These are phyloP conservation scores for Pampusana beccarii DNA, from an alignment of 2,113 vertebrate species.

Conservation along the genomic window DNA sequence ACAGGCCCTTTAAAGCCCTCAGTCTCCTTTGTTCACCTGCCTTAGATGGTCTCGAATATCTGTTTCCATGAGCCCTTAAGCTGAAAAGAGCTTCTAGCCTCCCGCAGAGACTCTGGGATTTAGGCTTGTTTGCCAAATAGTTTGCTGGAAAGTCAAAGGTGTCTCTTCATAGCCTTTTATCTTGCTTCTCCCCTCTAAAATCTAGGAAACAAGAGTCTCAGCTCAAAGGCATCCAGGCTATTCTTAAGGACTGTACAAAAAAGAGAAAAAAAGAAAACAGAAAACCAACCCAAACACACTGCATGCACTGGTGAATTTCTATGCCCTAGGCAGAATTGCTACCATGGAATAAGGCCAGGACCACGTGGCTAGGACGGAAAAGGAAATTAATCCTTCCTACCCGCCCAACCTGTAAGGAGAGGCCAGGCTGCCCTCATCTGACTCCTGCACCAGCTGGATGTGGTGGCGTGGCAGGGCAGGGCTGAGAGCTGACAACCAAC, in stretches of 20 bases:
- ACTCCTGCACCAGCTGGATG: not conserved
- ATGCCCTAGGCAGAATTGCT: not conserved
- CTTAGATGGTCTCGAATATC: not conserved
- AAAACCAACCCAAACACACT: not conserved
- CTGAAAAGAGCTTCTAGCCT: not conserved
- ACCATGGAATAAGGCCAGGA: not conserved
- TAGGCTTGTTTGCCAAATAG: not conserved
- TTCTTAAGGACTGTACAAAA: not conserved
- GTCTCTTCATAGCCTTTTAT: not conserved
- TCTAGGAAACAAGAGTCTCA: not conserved
- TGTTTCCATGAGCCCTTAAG: not conserved
- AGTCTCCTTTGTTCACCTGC: not conserved
- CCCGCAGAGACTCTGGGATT: not conserved
- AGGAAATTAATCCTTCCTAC: conserved; percentile 41
- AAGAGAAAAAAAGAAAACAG: not conserved
- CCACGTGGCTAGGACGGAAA: not conserved
- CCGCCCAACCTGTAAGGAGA: not conserved
- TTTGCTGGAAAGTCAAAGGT: not conserved
- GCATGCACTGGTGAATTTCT: not conserved
- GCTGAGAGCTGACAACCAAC: not conserved
- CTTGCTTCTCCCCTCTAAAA: not conserved
- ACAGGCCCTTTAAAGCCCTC: not conserved
- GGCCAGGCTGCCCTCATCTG: conserved; percentile 44
- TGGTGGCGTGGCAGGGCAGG: not conserved
- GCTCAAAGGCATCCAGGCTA: not conserved